These are phyloP conservation scores for Microplitis deprimator DNA, from an alignment of 2,888 invertebrate species.

Conservation along the genomic window DNA sequence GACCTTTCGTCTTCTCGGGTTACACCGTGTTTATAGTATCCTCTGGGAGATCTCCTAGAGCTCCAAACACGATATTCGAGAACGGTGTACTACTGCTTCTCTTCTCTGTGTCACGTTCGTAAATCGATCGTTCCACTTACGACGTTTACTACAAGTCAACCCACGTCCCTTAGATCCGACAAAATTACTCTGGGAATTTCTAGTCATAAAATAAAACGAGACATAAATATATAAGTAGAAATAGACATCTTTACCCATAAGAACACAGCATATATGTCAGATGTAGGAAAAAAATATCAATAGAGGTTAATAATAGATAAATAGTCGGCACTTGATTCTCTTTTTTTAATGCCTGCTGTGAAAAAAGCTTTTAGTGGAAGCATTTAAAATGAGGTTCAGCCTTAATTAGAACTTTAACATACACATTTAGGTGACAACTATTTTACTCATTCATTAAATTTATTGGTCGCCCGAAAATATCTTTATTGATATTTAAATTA, in stretches of 20 bases:
- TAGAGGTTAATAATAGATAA: too few species aligned
- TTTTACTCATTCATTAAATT: too few species aligned
- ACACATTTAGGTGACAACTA: too few species aligned
- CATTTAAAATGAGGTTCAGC: too few species aligned
- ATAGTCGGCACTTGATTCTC: too few species aligned
- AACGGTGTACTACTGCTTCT: neutral
- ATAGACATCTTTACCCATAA: neutral
- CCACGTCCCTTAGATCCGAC: slow-evolving; percentile 14
- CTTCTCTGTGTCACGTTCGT: slow-evolving; percentile 16
- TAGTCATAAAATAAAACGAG: slow-evolving; percentile 15
- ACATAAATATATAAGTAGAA: slow-evolving; percentile 5
- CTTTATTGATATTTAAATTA: too few species aligned
- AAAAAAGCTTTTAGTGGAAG: too few species aligned
- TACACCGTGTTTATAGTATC: slow-evolving; percentile 28
- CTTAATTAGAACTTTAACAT: too few species aligned
- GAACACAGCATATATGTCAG: too few species aligned
- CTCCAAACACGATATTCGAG: slow-evolving; percentile 19
- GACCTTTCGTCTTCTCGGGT: slow-evolving; percentile 18
- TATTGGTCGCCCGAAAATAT: too few species aligned
- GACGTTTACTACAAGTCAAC: slow-evolving; percentile 17
- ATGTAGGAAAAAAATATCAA: too few species aligned
- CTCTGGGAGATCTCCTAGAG: slow-evolving; percentile 17
- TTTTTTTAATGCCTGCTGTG: too few species aligned
- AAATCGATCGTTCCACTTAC: slow-evolving; percentile 22
- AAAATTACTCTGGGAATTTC: slow-evolving; percentile 14